Base-by-base conservation (phyloP, 1,140 invertebrate genomes). In the Adoxophyes honmai region DNA sequence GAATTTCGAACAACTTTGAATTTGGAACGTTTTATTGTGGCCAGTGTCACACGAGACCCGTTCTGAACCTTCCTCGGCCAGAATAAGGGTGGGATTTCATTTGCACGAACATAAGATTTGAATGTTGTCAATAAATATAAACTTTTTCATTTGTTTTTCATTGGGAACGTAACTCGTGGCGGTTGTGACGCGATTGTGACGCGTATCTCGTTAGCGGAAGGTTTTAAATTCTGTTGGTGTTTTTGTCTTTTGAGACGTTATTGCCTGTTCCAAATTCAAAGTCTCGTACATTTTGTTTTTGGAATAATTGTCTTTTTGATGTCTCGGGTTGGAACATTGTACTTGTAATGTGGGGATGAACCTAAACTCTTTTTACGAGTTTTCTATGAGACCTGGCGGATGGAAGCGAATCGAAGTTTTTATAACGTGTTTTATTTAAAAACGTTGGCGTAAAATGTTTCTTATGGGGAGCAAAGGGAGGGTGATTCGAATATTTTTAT, bases 1-100 rank as follows among this genome's bases (percentile, higher is more conserved):
- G 70, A 71, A 68, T 78, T 87, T 71, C 68, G 57, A 77, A 78
- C 76, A 85, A 84, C 79, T 88, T 88, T 83, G 81, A 81, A 83
- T 85, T 80, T 78, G 66, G 74, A 73, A 77, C 75, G 78, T 79
- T 83, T 81, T 81, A 81, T 86, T 75, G 69, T 63, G 62, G 63
- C 60, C 62, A 57, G 13, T 15, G 0, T 51, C 44, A n/a, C 1
- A 16, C 15, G 34, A 53, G 57, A 34, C 11, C 35, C 11, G 70
- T 62, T 65, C 16, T 61, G 1, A 64, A 74, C 70, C 59, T 56
- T 74, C 69, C 36, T 4, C 0, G 33, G 0, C 34, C 0, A 0
- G 1, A 7, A 58, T 64, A 75, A 52, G 56, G 64, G 66, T 18
- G 21, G 9, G 68, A 56, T 68, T 73, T 74, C 15, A 57, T 52